phyloP scores from a whole-genome alignment of 2,797 vertebrate species.

The Crenuchus spilurus region DNA sequence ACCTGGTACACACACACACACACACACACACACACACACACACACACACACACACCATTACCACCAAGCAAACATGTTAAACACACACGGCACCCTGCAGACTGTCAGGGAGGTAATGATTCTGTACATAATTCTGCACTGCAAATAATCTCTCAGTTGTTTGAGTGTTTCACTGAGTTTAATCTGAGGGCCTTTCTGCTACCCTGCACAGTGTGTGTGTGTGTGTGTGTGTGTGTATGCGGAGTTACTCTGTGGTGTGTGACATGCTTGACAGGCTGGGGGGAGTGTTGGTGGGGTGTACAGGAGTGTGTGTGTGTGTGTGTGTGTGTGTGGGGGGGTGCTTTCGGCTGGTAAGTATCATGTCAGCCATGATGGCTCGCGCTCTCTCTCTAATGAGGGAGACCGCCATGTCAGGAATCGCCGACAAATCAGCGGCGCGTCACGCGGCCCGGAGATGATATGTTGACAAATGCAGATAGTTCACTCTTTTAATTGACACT shows the following conservation, averaged over 20 bases:
- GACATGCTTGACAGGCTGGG: slow-evolving; percentile 87
- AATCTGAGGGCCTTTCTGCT: slow-evolving; percentile 6
- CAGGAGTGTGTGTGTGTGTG: too few species aligned
- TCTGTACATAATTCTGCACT: neutral
- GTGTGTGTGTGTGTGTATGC: slow-evolving; percentile 4
- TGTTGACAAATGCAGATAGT: slow-evolving; percentile 99
- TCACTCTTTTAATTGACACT: slow-evolving; percentile 99
- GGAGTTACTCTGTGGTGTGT: slow-evolving; percentile 67
- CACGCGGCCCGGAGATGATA: slow-evolving; percentile 88
- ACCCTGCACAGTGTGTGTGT: neutral
- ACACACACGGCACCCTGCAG: neutral
- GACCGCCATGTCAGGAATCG: slow-evolving; percentile 89
- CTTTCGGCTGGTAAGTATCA: slow-evolving; percentile 91
- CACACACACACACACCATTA: slow-evolving; percentile 24
- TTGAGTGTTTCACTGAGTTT: slow-evolving; percentile 1
- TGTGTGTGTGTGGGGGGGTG: slow-evolving; percentile 65
- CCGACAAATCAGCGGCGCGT: slow-evolving; percentile 92
- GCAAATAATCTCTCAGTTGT: neutral
- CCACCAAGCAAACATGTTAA: neutral
- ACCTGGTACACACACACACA: slow-evolving; percentile 21
- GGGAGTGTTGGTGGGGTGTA: slow-evolving; percentile 9
- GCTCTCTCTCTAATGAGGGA: slow-evolving; percentile 94
- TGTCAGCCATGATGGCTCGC: slow-evolving; percentile 83
- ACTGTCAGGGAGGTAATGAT: neutral
- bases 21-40: slow-evolving; percentile 13